phyloP scores from a whole-genome alignment of 2,888 invertebrate species.

The Caenorhabditis angaria region DNA sequence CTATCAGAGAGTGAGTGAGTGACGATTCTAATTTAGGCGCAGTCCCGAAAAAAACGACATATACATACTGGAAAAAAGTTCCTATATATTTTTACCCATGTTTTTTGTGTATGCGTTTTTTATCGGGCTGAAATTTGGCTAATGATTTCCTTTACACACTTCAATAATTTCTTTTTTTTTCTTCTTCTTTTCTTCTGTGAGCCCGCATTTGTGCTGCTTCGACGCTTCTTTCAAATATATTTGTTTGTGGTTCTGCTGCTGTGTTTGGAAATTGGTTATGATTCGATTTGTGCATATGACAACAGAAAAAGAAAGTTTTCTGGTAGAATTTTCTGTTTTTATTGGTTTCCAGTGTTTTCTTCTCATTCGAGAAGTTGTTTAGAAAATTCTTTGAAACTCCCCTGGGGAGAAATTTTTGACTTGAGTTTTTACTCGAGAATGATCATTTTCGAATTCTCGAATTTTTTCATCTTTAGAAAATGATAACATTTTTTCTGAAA shows the following conservation, averaged over 20 bases:
- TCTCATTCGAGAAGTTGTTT: too few species aligned
- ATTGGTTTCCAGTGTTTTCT: too few species aligned
- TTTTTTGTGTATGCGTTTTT: background rate
- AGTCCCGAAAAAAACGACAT: too few species aligned
- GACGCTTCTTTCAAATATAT: background rate
- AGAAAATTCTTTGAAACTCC: too few species aligned
- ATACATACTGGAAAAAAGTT: too few species aligned
- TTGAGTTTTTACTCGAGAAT: too few species aligned
- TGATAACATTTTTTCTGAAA: too few species aligned
- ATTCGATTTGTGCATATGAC: conserved; percentile 2
- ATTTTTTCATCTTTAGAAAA: too few species aligned
- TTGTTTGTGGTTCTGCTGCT: background rate
- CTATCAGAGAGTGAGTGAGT: background rate
- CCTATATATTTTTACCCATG: background rate
- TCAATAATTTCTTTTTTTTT: background rate
- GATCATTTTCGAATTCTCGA: too few species aligned
- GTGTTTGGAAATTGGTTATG: background rate
- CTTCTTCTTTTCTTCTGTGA: background rate
- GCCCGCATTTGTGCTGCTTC: background rate
- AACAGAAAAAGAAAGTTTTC: too few species aligned
- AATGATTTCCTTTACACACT: background rate
- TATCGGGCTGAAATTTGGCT: background rate
- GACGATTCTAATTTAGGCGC: background rate
- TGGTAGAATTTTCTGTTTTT: too few species aligned
- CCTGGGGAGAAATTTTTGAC: too few species aligned